Percentiles rank a stretch among this genome's conserved stretches.
Conservation (phyloP, 2,888 invertebrate genomes). For the Mimas tiliae region DNA sequence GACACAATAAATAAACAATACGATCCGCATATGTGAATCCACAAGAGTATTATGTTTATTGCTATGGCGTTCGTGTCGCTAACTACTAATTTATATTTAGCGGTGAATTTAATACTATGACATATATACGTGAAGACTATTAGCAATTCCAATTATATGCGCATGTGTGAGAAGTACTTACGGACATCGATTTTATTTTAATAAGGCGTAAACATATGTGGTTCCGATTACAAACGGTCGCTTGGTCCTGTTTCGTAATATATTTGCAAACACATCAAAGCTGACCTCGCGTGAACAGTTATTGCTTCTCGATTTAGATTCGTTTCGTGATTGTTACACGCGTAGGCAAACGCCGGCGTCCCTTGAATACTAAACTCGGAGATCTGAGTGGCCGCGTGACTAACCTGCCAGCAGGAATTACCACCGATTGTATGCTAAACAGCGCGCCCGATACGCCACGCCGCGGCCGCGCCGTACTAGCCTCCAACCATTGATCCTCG, state of each 20-base stretch:
- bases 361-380: slow-evolving; percentile 67
- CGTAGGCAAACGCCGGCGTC: slow-evolving; percentile 64
- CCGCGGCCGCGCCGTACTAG: slow-evolving; percentile 33
- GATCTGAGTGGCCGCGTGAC: slow-evolving; percentile 75
- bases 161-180: not conserved
- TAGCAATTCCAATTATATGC: slow-evolving; percentile 4
- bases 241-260: slow-evolving; percentile 57
- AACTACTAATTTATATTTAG: slow-evolving; percentile 12
- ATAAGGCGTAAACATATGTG: slow-evolving; percentile 6
- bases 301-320: slow-evolving; percentile 72
- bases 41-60: slow-evolving; percentile 17
- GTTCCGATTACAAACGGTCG: slow-evolving; percentile 24
- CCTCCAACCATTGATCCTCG: slow-evolving; percentile 42
- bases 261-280: slow-evolving; percentile 70
- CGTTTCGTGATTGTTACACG: slow-evolving; percentile 64
- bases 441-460: slow-evolving; percentile 49
- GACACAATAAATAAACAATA: slow-evolving; percentile 42
- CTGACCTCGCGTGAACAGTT: slow-evolving; percentile 78
- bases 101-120: slow-evolving; percentile 2
- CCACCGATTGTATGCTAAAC: slow-evolving; percentile 79
- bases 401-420: slow-evolving; percentile 74
- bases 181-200: not conserved
- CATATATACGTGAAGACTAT: slow-evolving; percentile 8
- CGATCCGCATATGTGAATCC: slow-evolving; percentile 27
- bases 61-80: slow-evolving; percentile 17